phyloP scores from a whole-genome alignment of 2,797 vertebrate species.

The Antrozous pallidus region DNA sequence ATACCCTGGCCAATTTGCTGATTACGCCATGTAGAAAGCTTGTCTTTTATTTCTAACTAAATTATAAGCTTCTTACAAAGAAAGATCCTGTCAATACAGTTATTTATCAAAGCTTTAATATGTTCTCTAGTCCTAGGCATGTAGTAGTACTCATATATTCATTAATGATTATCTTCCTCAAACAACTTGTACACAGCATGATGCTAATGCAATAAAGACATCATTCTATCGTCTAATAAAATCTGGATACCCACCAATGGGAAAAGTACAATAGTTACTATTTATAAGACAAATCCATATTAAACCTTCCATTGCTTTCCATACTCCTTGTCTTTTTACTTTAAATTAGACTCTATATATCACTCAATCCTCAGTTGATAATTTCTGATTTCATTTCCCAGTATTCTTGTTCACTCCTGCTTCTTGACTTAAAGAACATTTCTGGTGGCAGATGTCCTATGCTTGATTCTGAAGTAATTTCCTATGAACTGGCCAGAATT shows the following conservation, averaged over 20 bases:
- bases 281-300: background rate
- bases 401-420: background rate
- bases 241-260: background rate
- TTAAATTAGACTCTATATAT: background rate
- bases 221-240: background rate
- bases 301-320: background rate
- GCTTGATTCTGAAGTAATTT: background rate
- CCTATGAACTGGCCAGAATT: background rate
- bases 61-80: constrained; percentile 29
- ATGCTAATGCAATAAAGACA: background rate
- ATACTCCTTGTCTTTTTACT: background rate
- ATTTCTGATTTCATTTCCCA: background rate
- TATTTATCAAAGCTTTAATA: constrained; percentile 34
- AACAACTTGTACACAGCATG: background rate
- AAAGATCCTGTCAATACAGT: background rate
- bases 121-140: background rate
- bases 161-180: background rate
- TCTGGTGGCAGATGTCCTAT: background rate
- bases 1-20: background rate
- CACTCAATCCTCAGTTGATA: background rate
- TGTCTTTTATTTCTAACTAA: background rate
- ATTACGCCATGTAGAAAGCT: background rate
- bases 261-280: background rate
- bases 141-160: background rate
- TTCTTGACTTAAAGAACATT: background rate